Evolutionary conservation across 2,797 vertebrate species (phyloP).

Genomic region (Sandelia bainsii): DNA sequence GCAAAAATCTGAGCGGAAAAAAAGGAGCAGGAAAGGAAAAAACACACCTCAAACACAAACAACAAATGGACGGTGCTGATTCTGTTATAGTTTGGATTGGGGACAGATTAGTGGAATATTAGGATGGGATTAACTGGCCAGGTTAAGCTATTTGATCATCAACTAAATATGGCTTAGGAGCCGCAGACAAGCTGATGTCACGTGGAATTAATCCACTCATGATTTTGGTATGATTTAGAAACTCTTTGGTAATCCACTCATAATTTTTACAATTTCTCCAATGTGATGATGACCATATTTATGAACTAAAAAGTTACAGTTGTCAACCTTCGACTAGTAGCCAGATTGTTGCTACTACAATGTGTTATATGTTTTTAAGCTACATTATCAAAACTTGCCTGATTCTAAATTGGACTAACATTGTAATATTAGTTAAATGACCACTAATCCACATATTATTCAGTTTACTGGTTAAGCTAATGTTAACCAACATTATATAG

Average conservation of each 20-base stretch:
- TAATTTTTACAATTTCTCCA: constrained; percentile 64
- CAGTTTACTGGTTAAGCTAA: too few species aligned
- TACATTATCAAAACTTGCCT: neutral
- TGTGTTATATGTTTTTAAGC: neutral
- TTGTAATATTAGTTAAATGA: too few species aligned
- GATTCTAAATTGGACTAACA: neutral
- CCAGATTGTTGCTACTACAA: too few species aligned
- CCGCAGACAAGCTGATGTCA: constrained; percentile 74
- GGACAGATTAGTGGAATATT: constrained; percentile 81
- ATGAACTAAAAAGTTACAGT: neutral
- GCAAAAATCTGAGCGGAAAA: constrained; percentile 5
- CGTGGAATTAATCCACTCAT: constrained; percentile 74
- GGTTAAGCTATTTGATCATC: constrained; percentile 82
- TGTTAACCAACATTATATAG: too few species aligned
- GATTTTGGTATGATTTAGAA: constrained; percentile 78
- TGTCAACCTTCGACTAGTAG: too few species aligned
- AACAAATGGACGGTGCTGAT: constrained; percentile 62
- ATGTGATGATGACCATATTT: neutral
- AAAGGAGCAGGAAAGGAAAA: constrained; percentile 1
- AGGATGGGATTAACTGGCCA: constrained; percentile 78
- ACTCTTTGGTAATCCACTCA: constrained; percentile 75
- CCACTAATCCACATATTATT: too few species aligned
- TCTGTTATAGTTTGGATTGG: constrained; percentile 77
- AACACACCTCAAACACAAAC: constrained; percentile 48
- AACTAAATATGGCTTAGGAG: constrained; percentile 81